Base-by-base conservation (phyloP, 2,113 vertebrate species). In the Neotragus pygmaeus region DNA sequence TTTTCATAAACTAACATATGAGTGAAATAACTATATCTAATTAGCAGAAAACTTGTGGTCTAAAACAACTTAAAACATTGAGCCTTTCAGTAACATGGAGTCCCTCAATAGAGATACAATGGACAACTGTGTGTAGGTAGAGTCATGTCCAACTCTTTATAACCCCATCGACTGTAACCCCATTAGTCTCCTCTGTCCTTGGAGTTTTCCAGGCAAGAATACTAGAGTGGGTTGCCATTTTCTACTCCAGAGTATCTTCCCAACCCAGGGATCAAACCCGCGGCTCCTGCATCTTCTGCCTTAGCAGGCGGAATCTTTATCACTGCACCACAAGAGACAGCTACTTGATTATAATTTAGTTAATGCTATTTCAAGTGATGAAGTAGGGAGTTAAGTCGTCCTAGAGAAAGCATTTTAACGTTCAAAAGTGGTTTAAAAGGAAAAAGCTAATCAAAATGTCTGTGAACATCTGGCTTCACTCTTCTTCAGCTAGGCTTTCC, bases 391-490 rank as follows among this genome's bases (percentile, higher is more conserved):
- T 45, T 95, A 85, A 70, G 21, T 64, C 53, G 43, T 9, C 83
- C 43, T 53, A 77, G 43, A 88, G 28, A 90, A 96, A 66, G n/a
- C 49, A 64, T 78, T 94, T 97, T 70, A 88, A 96, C 85, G 47
- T 70, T 58, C 58, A 95, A 60, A 94, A 96, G 49, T 95, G 58
- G 21, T 51, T 96, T 90, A 90, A 92, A 84, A 36, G 36, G 27
- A 16, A 91, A 81, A 88, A 94, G 25, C 88, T 90, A 47, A 85
- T 96, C 53, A 60, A 92, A 95, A 97, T 66, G 19, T 95, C 66
- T 91, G 28, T n/a, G 84, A 83, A 90, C 23, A 60, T 94, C 78
- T 97, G 80, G 62, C 62, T 97, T 95, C n/a, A 33, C 43, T 95
- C 43, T 85, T 82, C 45, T 57, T 64, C 36, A 57, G 83, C 27